Percentiles rank a stretch among this genome's conserved stretches.
phyloP scores from a whole-genome alignment of 1,140 invertebrate species.

The Sipha flava region DNA sequence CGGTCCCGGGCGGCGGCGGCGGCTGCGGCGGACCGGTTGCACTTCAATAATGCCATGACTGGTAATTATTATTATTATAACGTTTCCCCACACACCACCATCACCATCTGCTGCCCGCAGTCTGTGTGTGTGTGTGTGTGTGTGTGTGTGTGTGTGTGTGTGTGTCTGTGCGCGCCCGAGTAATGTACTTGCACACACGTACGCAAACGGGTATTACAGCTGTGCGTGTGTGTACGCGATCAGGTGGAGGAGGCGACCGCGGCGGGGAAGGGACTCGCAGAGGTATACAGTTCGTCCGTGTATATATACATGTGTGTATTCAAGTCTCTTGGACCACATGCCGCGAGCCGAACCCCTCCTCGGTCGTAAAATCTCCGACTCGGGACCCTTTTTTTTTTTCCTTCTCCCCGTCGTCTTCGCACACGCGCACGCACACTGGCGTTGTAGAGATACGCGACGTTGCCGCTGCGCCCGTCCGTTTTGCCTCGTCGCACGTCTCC shows the following conservation, averaged over 20 bases:
- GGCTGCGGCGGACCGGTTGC: constrained; percentile 1
- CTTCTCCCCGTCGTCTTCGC: neutral
- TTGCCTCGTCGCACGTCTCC: too few species aligned
- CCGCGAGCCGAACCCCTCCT: constrained; percentile 6
- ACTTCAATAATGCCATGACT: neutral
- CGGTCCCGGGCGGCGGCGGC: neutral
- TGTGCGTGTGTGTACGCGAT: neutral
- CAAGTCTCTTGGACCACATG: constrained; percentile 26
- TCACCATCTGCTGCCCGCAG: constrained; percentile 1
- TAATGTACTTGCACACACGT: neutral
- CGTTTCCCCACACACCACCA: neutral
- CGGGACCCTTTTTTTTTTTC: constrained; percentile 13
- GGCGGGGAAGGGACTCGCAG: neutral
- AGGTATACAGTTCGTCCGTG: neutral
- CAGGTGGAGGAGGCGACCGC: constrained; percentile 8
- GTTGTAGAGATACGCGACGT: too few species aligned
- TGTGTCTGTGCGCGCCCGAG: neutral
- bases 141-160: neutral
- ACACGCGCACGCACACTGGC: too few species aligned
- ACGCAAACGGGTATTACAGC: neutral
- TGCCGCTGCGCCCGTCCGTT: too few species aligned
- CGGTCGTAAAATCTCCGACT: constrained; percentile 1
- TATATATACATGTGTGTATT: neutral
- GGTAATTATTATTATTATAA: constrained; percentile 21
- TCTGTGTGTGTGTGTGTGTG: neutral